Evolutionary conservation across 2,113 vertebrate genomes (phyloP).

Genomic region (Craseonycteris thonglongyai): DNA sequence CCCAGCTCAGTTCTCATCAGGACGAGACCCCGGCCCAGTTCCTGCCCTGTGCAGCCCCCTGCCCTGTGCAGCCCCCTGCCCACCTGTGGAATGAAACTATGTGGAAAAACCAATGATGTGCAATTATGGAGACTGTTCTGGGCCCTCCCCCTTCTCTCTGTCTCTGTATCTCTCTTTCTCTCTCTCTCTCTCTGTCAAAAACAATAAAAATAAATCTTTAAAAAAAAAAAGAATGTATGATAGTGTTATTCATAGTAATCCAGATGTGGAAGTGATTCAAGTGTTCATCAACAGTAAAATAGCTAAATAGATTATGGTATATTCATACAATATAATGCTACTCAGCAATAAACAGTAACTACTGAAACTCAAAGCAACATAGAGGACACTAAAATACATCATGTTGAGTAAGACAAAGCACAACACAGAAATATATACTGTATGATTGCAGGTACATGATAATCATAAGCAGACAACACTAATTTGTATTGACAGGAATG

Average conservation of each 20-base stretch:
- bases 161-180: too few species aligned
- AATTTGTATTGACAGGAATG: neutral
- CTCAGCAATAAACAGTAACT: neutral
- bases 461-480: neutral
- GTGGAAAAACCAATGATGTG: too few species aligned
- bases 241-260: neutral
- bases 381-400: neutral
- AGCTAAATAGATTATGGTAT: neutral
- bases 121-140: too few species aligned
- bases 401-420: neutral
- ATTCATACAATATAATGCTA: neutral
- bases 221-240: too few species aligned
- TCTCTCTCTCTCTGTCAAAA: too few species aligned
- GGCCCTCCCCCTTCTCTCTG: too few species aligned
- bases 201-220: too few species aligned
- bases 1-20: too few species aligned
- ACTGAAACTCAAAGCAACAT: neutral
- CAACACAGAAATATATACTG: neutral
- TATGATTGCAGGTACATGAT: neutral
- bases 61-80: too few species aligned
- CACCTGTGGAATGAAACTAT: too few species aligned
- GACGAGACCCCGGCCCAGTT: too few species aligned
- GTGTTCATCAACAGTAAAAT: neutral
- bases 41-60: too few species aligned
- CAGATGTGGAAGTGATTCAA: neutral